Conservation (phyloP, 2,797 vertebrate species). For the Cyclopterus lumpus region DNA sequence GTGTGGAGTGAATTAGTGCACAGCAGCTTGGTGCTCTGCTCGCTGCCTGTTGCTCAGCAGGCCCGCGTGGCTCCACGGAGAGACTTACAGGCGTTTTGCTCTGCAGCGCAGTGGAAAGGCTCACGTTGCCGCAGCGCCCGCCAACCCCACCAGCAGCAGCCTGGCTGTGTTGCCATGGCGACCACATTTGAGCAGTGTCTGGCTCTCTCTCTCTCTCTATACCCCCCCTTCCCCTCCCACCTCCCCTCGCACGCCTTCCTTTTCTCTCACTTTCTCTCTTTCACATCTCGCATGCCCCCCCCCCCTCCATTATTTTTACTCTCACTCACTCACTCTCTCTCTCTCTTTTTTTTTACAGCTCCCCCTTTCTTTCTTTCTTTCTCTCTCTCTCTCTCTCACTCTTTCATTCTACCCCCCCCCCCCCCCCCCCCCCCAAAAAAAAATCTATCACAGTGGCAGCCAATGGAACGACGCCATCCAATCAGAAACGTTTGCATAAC, state of each 20-base stretch:
- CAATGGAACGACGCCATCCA: conserved; percentile 85
- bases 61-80: conserved; percentile 67
- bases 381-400: conserved; percentile 51
- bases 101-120: conserved; percentile 80
- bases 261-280: conserved; percentile 63
- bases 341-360: conserved; percentile 54
- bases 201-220: conserved; percentile 60
- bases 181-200: conserved; percentile 86
- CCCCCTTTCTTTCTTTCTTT: conserved; percentile 44
- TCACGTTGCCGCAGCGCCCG: conserved; percentile 84
- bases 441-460: conserved; percentile 77
- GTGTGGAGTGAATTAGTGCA: conserved; percentile 47
- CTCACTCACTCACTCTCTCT: conserved; percentile 19
- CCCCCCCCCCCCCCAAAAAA: too few relatives aligned
- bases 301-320: conserved; percentile 50
- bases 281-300: conserved; percentile 46
- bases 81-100: conserved; percentile 79
- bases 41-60: conserved; percentile 79
- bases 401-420: conserved; percentile 53
- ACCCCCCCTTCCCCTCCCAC: conserved; percentile 24
- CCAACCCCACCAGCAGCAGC: conserved; percentile 84
- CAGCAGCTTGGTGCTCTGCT: conserved; percentile 54
- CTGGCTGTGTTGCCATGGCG: conserved; percentile 86
- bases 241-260: conserved; percentile 31
- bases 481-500: conserved; percentile 88